Evolutionary conservation across 2,797 vertebrate genomes (phyloP).

Genomic region (Acrossocheilus wenchowensis): DNA sequence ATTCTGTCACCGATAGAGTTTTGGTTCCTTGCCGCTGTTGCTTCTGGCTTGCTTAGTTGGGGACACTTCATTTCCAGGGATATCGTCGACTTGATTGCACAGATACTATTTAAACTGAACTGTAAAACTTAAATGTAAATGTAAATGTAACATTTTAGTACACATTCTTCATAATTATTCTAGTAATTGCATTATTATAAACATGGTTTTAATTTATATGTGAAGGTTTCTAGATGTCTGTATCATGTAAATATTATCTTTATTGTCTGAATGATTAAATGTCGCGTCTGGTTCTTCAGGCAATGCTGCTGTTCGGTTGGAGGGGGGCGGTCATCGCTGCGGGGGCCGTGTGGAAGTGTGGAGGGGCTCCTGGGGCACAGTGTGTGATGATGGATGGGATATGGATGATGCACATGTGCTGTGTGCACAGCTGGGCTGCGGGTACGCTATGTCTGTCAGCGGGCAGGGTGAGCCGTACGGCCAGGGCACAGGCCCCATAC

Average conservation of each 20-base stretch:
- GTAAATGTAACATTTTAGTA: too few relatives aligned
- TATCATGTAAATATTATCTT: background rate
- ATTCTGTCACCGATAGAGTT: too few relatives aligned
- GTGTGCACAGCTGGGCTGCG: constrained; percentile 76
- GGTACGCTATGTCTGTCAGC: constrained; percentile 69
- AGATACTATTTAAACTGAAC: too few relatives aligned
- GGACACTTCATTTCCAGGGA: too few relatives aligned
- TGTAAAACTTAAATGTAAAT: too few relatives aligned
- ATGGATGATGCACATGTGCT: constrained; percentile 68
- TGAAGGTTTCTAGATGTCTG: background rate
- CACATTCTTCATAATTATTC: background rate
- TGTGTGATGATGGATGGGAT: constrained; percentile 79
- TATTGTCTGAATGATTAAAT: constrained; percentile 70
- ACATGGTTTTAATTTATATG: background rate
- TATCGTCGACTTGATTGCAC: too few relatives aligned
- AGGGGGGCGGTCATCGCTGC: constrained; percentile 65
- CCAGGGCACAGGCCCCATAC: constrained; percentile 67
- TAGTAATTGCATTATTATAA: background rate
- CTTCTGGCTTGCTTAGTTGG: too few relatives aligned
- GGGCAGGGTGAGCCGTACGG: constrained; percentile 68
- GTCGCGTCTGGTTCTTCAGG: constrained; percentile 24
- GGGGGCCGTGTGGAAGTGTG: constrained; percentile 77
- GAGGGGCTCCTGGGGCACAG: constrained; percentile 70
- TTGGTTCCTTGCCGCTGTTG: too few relatives aligned
- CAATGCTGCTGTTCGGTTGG: constrained; percentile 68